Conservation (phyloP, 1,140 invertebrate genomes). For the Drosophila nigromelanica region DNA sequence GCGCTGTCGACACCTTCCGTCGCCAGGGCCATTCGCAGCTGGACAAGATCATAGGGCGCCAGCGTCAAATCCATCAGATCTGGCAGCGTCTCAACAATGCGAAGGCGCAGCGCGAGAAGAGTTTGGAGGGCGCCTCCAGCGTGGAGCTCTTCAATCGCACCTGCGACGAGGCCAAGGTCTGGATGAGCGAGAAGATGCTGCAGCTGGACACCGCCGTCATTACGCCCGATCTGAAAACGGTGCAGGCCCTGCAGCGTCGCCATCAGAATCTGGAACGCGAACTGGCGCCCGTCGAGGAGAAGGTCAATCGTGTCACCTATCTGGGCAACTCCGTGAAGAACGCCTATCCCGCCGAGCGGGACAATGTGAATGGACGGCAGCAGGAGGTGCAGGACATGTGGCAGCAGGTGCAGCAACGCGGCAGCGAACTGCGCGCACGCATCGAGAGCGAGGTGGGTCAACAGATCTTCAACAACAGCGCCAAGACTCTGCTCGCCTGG, state of each 20-base stretch:
- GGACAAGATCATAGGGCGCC: conserved; percentile 91
- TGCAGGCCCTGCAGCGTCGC: conserved; percentile 93
- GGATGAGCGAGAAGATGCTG: conserved; percentile 97
- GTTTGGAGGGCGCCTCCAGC: conserved; percentile 95
- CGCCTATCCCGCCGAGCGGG: conserved; percentile 94
- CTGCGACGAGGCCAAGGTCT: conserved; percentile 96
- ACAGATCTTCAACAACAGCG: conserved; percentile 95
- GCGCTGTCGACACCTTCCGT: conserved; percentile 93
- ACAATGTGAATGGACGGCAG: conserved; percentile 93
- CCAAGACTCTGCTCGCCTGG: conserved; percentile 92
- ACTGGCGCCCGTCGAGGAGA: conserved; percentile 94
- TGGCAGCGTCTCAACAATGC: conserved; percentile 95
- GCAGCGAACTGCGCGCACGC: conserved; percentile 90
- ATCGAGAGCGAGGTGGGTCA: conserved; percentile 97
- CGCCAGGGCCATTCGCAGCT: conserved; percentile 94
- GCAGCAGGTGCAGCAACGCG: conserved; percentile 93
- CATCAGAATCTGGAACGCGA: conserved; percentile 96
- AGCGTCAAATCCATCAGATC: conserved; percentile 93
- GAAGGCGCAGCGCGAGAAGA: conserved; percentile 95
- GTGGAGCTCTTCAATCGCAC: conserved; percentile 97
- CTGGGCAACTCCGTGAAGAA: conserved; percentile 93
- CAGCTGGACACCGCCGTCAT: conserved; percentile 91
- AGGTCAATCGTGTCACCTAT: conserved; percentile 92
- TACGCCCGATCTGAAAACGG: conserved; percentile 94
- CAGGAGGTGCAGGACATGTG: conserved; percentile 94